phyloP scores from a whole-genome alignment of 1,140 invertebrate genomes.

The Brachionus sp. region DNA sequence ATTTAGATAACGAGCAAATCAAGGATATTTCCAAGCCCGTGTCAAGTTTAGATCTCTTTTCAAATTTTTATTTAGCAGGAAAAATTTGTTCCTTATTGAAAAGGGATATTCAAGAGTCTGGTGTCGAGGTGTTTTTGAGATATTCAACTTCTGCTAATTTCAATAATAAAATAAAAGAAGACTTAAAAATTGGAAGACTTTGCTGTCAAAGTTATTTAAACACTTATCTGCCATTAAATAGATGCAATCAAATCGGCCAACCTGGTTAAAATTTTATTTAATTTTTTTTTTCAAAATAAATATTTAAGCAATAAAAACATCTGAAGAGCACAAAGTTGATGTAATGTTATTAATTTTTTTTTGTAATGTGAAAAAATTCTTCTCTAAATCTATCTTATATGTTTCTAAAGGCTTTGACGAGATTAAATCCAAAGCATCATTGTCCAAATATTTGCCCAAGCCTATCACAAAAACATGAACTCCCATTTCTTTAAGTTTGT shows the following conservation, averaged over 20 bases:
- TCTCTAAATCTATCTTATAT: background rate
- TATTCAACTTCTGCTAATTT: background rate
- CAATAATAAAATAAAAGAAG: background rate
- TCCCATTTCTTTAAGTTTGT: background rate
- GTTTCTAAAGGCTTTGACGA: background rate
- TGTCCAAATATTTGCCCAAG: background rate
- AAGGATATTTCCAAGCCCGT: background rate
- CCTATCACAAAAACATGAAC: background rate
- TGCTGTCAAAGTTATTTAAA: background rate
- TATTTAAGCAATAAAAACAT: background rate
- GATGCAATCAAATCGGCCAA: background rate
- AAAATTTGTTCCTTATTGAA: background rate
- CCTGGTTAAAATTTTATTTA: background rate
- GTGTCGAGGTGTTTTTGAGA: background rate
- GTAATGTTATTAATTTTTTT: background rate
- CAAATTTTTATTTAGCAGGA: background rate
- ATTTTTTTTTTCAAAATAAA: background rate
- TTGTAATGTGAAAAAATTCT: background rate
- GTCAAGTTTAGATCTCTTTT: background rate
- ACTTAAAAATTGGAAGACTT: background rate
- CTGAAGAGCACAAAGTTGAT: background rate
- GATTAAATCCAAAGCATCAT: background rate
- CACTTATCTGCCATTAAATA: background rate
- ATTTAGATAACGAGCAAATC: background rate
- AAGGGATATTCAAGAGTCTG: background rate